These are phyloP conservation scores for Hydrochoerus hydrochaeris DNA, from an alignment of 2,113 vertebrate genomes.

Conservation along the genomic window DNA sequence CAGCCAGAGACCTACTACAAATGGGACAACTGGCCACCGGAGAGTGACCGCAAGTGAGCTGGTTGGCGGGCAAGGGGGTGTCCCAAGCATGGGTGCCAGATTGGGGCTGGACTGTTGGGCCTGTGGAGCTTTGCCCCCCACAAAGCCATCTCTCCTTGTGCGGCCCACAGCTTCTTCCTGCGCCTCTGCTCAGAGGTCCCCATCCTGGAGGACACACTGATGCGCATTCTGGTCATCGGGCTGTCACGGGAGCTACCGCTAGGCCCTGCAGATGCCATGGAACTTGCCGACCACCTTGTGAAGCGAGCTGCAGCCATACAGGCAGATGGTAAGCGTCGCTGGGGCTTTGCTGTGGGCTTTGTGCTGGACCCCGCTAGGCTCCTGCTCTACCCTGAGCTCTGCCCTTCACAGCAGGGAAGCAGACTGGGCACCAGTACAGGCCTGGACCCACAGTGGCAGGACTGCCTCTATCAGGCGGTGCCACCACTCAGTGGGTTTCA, in stretches of 20 bases:
- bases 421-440: accelerated
- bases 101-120: not conserved
- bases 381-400: accelerated
- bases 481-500: not conserved
- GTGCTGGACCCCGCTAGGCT: accelerated
- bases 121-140: not conserved
- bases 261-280: slow-evolving; percentile 97
- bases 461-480: not conserved
- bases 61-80: accelerated
- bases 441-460: not conserved
- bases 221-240: slow-evolving; percentile 97
- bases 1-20: slow-evolving; percentile 99
- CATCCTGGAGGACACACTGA: slow-evolving; percentile 96
- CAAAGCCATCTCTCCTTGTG: not conserved
- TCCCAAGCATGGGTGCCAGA: accelerated
- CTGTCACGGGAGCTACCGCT: slow-evolving; percentile 96
- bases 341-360: accelerated
- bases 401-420: not conserved
- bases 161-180: slow-evolving; percentile 93
- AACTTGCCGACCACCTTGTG: slow-evolving; percentile 97
- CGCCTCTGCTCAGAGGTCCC: slow-evolving; percentile 99
- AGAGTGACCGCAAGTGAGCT: slow-evolving; percentile 98
- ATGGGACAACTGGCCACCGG: slow-evolving; percentile 99
- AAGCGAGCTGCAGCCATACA: slow-evolving; percentile 96
- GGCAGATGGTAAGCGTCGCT: slow-evolving; percentile 90